Evolutionary conservation across 2,888 invertebrate genomes (phyloP), one percentile per base, ranked within the genome.

Genomic region (Tenthredo scrophulariae): DNA sequence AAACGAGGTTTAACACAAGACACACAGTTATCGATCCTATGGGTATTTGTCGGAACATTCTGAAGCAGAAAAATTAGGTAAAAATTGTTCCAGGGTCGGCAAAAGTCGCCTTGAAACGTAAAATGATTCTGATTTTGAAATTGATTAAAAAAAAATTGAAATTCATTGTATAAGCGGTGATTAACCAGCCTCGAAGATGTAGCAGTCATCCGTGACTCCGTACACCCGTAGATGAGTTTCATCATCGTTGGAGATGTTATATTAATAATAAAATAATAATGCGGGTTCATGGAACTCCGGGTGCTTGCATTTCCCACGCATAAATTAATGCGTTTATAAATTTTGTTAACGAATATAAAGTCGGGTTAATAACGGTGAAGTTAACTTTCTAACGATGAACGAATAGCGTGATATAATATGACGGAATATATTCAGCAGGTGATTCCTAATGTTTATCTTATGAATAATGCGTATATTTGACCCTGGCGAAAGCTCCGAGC

Each of bases 271-370:
- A 9, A n/a, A n/a, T 9, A 58, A 58, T 58, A 58, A n/a, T 22
- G 22, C 22, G 58, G 58, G 58, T 10, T n/a, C 58, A 43, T 18
- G 62, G 26, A 22, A 22, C 9, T 62, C 62, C 10, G 22, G 10
- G 1, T 79, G 62, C 40, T 80, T 26, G 40, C 13, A 26, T 62
- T 80, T 40, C 62, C 62, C 62, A 62, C 58, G 80, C 80, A 40
- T 80, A 62, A 40, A 80, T 80, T 62, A 40, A 62, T 80, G 1
- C 29, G 22, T 74, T 10, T 13, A n/a, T n/a, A n/a, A 62, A 62
- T 62, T 29, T 62, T 4, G 62, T 7, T 10, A 26, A 62, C 26
- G 26, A 62, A 62, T 62, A n/a, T 62, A 26, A 26, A 62, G 62
- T 62, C 62, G 13, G 3, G 62, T 29, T 62, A 10, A 26, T 26